A percentile compares a stretch with the other conserved stretches of the same genome.
phyloP scores from a whole-genome alignment of 2,888 invertebrate genomes.

The Petrolisthes cinctipes region DNA sequence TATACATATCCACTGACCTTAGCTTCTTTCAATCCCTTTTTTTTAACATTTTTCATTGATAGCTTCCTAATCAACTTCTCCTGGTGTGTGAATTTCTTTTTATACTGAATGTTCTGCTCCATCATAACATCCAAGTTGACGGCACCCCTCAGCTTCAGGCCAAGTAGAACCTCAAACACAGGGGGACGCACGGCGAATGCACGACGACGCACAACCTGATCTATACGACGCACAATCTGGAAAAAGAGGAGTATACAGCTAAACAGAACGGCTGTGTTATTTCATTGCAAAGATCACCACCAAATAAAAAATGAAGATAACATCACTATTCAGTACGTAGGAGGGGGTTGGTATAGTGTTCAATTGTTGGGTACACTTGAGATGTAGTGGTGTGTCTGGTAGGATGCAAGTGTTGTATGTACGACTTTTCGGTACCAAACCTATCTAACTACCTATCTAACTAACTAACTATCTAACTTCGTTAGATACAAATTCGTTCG shows the following conservation, averaged over 20 bases:
- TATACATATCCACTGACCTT: constrained; percentile 35
- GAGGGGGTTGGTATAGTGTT: no score
- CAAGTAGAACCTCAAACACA: constrained; percentile 33
- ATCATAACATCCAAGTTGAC: constrained; percentile 24
- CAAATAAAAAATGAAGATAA: no score
- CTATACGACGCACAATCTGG: constrained; percentile 52
- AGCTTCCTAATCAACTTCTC: constrained; percentile 50
- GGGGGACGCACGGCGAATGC: constrained; percentile 54
- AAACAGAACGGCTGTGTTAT: no score
- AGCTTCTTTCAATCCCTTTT: constrained; percentile 50
- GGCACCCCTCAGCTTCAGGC: constrained; percentile 36
- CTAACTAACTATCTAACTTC: no score
- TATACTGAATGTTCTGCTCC: constrained; percentile 10
- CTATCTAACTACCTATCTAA: no score
- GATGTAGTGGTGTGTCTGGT: no score
- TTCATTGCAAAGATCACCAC: no score
- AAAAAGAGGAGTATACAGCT: constrained; percentile 14
- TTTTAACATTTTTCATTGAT: constrained; percentile 23
- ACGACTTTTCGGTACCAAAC: no score
- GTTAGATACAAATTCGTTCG: no score
- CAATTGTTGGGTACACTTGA: no score
- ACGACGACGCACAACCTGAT: constrained; percentile 43
- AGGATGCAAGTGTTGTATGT: no score
- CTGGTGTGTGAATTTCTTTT: constrained; percentile 37
- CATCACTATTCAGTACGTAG: no score